Conservation (phyloP, 30 jellyfish, hydroid and myxozoan genomes). For the Sanderia malayensis region DNA sequence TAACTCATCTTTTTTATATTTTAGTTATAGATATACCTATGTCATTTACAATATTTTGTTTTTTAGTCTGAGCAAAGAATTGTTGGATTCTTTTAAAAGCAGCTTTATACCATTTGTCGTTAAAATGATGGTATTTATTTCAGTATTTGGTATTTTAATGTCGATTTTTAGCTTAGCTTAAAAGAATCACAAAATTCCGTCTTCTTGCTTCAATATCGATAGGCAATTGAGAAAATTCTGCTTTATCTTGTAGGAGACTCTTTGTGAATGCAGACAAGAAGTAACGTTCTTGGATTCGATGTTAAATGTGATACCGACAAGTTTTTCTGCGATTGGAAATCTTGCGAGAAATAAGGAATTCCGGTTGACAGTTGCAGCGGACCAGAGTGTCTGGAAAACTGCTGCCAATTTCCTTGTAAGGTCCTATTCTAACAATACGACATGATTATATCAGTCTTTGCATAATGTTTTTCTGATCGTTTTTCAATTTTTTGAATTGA, state of each 20-base stretch:
- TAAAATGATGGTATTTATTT: constrained; percentile 27
- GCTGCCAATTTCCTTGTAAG: constrained; percentile 39
- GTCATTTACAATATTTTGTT: neutral
- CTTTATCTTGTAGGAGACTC: constrained; percentile 13
- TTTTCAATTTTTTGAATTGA: too few species aligned
- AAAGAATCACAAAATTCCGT: too few species aligned
- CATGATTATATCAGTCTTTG: too few species aligned
- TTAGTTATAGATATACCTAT: too few species aligned
- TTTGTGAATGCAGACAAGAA: constrained; percentile 3
- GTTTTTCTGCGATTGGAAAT: constrained; percentile 29
- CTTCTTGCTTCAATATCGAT: too few species aligned
- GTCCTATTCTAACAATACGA: too few species aligned
- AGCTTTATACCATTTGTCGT: constrained; percentile 25
- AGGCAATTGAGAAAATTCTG: too few species aligned
- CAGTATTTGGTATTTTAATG: too few species aligned
- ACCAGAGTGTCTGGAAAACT: constrained; percentile 17
- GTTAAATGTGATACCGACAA: constrained; percentile 16
- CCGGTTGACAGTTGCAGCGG: neutral
- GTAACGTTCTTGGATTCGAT: constrained; percentile 9
- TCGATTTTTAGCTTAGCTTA: too few species aligned
- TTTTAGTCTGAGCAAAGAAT: constrained; percentile 6
- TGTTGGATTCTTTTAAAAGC: neutral
- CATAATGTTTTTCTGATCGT: too few species aligned
- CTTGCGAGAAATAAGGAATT: constrained; percentile 11
- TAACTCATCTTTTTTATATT: too few species aligned